phyloP scores from a whole-genome alignment of 1,140 invertebrate species.

The Elymnias hypermnestra region DNA sequence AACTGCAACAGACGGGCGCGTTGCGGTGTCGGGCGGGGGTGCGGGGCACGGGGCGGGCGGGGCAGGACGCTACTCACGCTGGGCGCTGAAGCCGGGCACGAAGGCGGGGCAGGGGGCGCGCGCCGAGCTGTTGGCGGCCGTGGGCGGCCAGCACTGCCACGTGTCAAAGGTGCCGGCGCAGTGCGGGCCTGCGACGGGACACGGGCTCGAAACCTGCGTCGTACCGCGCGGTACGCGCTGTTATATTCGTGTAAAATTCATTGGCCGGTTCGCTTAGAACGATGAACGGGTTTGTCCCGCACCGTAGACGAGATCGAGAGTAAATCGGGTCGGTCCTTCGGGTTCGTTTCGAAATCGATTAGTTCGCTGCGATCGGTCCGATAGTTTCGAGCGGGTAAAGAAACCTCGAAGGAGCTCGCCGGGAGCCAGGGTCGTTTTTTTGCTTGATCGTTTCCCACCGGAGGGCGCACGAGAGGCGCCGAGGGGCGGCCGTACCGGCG shows the following conservation, averaged over 20 bases:
- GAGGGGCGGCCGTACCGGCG: constrained; percentile 16
- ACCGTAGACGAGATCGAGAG: too few relatives aligned
- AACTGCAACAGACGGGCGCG: constrained; percentile 71
- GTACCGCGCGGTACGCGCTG: background rate
- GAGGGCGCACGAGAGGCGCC: too few relatives aligned
- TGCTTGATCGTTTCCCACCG: too few relatives aligned
- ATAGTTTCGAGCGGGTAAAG: too few relatives aligned
- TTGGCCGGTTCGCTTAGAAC: too few relatives aligned
- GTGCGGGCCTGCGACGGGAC: constrained; percentile 70
- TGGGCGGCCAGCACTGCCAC: constrained; percentile 92
- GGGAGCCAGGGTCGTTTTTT: too few relatives aligned
- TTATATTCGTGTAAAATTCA: too few relatives aligned
- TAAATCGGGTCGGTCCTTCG: too few relatives aligned
- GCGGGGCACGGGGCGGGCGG: background rate
- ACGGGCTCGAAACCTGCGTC: background rate
- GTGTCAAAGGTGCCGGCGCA: constrained; percentile 88
- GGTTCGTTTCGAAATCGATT: too few relatives aligned
- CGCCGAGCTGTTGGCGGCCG: constrained; percentile 83
- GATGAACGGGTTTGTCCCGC: too few relatives aligned
- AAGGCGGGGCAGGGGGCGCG: constrained; percentile 86
- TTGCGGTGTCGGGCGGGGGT: background rate
- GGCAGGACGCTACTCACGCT: constrained; percentile 49
- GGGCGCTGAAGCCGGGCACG: constrained; percentile 85
- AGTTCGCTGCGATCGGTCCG: too few relatives aligned
- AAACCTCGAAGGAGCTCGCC: too few relatives aligned